Base-by-base conservation (phyloP, 2,888 invertebrate species). In the Mechanitis mazaeus region DNA sequence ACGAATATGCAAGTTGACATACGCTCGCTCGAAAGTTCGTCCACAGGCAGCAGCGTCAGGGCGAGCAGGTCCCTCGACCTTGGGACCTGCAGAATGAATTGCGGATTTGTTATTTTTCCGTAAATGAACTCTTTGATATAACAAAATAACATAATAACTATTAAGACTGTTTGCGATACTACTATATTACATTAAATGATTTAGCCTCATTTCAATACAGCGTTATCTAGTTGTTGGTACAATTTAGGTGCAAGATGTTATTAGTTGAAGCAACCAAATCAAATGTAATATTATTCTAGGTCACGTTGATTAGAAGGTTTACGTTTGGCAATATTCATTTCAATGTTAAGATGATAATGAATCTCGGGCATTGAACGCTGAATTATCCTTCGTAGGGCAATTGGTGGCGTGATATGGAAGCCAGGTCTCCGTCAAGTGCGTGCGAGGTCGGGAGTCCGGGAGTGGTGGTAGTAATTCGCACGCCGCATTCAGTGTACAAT, bases 401-500 rank as follows among this genome's bases (percentile, higher is more conserved):
- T 76, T 83, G 84, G 85, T 85, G 83, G 76, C 77, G 69, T 75
- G 85, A 80, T 83, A 80, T 81, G 84, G 84, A 79, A 84, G 83
- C 79, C 75, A 79, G 83, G 81, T 80, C 77, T 80, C 69, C 74
- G 72, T 69, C 77, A 73, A 77, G 79, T 77, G 80, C 81, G 82
- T 77, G 77, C 85, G 85, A 83, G 86, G 85, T 80, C 82, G 86
- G 86, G 84, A 82, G 81, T 78, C 73, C 80, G 78, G 85, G 87
- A 85, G 76, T 80, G 77, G 77, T 69, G 81, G 81, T 73, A 78
- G 68, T 63, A 64, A 68, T 55, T 67, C 79, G 79, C 80, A 75
- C 74, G 75, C 74, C 80, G 76, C 77, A 79, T 72, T 87, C 89
- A 90, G 89, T 89, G 69, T 80, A 83, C 81, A 83, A 79, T 81